phyloP scores from a whole-genome alignment of 2,888 invertebrate genomes.

The Phlogophora meticulosa region DNA sequence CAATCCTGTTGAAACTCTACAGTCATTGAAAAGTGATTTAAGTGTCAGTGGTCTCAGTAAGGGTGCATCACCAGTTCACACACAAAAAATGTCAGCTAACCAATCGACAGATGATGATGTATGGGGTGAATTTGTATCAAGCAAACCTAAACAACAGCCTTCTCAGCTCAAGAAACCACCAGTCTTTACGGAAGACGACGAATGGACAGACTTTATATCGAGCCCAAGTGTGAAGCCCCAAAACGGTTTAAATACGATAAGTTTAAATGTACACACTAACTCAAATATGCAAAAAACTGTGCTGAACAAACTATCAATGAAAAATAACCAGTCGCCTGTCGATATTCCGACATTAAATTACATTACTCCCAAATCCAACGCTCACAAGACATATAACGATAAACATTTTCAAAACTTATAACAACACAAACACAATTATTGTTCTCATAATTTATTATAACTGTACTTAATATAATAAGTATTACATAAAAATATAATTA shows the following conservation, averaged over 20 bases:
- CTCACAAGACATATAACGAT: slow-evolving; percentile 80
- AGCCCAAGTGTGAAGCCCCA: slow-evolving; percentile 85
- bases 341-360: slow-evolving; percentile 88
- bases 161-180: slow-evolving; percentile 74
- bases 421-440: slow-evolving; percentile 74
- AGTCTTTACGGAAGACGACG: slow-evolving; percentile 83
- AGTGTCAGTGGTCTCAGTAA: slow-evolving; percentile 80
- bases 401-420: slow-evolving; percentile 91
- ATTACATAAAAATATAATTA: slow-evolving; percentile 67
- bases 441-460: slow-evolving; percentile 68
- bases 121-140: slow-evolving; percentile 92
- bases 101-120: slow-evolving; percentile 88
- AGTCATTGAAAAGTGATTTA: slow-evolving; percentile 84
- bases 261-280: slow-evolving; percentile 87
- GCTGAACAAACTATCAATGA: slow-evolving; percentile 74
- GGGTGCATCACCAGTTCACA: slow-evolving; percentile 80
- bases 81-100: slow-evolving; percentile 71
- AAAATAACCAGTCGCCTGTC: slow-evolving; percentile 78
- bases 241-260: slow-evolving; percentile 88
- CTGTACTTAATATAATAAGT: slow-evolving; percentile 81
- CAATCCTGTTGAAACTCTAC: slow-evolving; percentile 87
- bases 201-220: slow-evolving; percentile 89
- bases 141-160: slow-evolving; percentile 81
- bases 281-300: slow-evolving; percentile 81
- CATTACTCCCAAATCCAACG: slow-evolving; percentile 85